Evolutionary conservation across 1,140 invertebrate genomes (phyloP).

Genomic region (Acyrthosiphon pisum): DNA sequence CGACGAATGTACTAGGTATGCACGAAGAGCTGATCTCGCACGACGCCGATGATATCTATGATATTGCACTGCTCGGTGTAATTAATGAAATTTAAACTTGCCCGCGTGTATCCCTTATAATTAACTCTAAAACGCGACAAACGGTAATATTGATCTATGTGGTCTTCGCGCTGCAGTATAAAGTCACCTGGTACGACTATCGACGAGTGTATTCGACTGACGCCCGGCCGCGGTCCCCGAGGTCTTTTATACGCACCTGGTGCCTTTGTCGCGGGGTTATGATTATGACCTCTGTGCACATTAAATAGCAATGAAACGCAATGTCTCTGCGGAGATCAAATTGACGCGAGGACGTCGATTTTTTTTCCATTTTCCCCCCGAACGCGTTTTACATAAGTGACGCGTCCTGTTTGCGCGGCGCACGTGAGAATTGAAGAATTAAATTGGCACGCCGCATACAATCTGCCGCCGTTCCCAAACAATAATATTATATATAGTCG

Average conservation of each 20-base stretch:
- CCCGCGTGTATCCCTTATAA: no score
- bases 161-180: neutral
- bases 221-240: neutral
- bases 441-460: conserved; percentile 31
- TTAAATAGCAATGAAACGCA: conserved; percentile 32
- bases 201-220: neutral
- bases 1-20: neutral
- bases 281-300: conserved; percentile 53
- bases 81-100: neutral
- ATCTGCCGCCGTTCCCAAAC: neutral
- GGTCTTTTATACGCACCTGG: conserved; percentile 27
- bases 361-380: neutral
- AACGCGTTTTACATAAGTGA: conserved; percentile 25
- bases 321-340: conserved; percentile 21
- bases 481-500: neutral
- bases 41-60: neutral
- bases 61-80: neutral
- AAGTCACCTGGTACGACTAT: neutral
- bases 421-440: conserved; percentile 39
- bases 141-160: neutral
- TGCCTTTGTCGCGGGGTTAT: conserved; percentile 54
- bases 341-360: conserved; percentile 43
- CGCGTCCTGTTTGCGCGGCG: conserved; percentile 49
- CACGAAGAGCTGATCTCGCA: neutral
- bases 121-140: neutral